Conservation (phyloP, 2,113 vertebrate genomes). For the Okapia johnstoni region DNA sequence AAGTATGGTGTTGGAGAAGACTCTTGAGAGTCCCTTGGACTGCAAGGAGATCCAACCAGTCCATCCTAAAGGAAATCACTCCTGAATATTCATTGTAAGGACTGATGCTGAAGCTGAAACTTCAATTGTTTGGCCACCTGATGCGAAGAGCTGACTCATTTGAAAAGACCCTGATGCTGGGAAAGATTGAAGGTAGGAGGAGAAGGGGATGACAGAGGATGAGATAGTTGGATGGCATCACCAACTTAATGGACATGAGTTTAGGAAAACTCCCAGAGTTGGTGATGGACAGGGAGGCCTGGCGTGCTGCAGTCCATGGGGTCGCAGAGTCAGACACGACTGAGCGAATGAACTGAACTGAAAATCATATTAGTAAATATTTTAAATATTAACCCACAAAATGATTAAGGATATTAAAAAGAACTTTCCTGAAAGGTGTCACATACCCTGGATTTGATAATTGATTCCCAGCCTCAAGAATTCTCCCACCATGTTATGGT, state of each 20-base stretch:
- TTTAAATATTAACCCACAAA: neutral
- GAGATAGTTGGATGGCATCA: neutral
- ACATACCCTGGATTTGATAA: neutral
- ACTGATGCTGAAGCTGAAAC: neutral
- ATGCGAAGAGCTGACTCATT: neutral
- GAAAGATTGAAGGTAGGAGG: neutral
- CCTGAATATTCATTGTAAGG: neutral
- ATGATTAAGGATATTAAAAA: neutral
- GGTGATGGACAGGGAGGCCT: neutral
- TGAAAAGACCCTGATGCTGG: neutral
- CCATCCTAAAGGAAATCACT: neutral
- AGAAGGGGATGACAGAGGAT: neutral
- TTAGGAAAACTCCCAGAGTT: neutral
- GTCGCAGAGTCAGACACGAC: neutral
- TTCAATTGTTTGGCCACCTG: neutral
- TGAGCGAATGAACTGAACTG: neutral
- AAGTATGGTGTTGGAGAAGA: neutral
- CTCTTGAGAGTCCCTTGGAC: neutral
- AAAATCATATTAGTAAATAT: neutral
- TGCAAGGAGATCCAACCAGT: neutral
- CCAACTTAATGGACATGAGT: neutral
- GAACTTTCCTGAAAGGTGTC: neutral
- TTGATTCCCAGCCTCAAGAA: neutral
- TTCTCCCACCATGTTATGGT: neutral
- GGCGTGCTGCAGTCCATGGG: neutral